Evolutionary conservation across 2,113 vertebrate species (phyloP).

Genomic region (Ursus arctos): DNA sequence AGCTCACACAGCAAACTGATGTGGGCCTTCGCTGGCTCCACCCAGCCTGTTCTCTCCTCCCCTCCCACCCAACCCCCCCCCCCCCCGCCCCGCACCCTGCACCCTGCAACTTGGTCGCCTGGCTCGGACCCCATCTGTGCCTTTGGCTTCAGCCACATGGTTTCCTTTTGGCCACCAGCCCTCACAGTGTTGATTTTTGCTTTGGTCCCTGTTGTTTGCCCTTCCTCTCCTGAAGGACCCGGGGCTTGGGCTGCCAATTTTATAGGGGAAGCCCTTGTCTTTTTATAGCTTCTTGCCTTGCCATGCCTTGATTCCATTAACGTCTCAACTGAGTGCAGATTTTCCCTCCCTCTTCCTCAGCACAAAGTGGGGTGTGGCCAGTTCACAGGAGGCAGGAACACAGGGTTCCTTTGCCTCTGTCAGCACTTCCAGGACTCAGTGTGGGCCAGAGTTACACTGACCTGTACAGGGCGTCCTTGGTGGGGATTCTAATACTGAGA

Average conservation of each 20-base stretch:
- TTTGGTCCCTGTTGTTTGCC: conserved; percentile 10
- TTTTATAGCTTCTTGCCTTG: conserved; percentile 31
- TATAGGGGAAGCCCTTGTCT: conserved; percentile 23
- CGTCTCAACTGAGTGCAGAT: background rate
- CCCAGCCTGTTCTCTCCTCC: background rate
- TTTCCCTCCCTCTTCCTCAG: background rate
- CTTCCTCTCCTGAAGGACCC: background rate
- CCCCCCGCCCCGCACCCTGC: no score
- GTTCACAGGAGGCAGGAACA: background rate
- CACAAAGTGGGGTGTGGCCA: background rate
- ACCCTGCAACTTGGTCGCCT: background rate
- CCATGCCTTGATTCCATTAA: conserved; percentile 27
- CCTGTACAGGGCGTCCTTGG: background rate
- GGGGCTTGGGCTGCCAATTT: background rate
- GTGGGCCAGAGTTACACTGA: background rate
- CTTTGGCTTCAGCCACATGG: background rate
- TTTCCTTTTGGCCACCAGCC: background rate
- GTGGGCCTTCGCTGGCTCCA: background rate
- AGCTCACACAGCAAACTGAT: background rate
- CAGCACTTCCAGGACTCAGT: background rate
- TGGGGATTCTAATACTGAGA: background rate
- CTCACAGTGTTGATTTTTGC: background rate
- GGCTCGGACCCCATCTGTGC: background rate
- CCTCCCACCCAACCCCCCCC: no score
- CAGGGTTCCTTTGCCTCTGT: background rate